phyloP scores from a whole-genome alignment of 2,888 invertebrate genomes.

The Trissolcus brochymenae region DNA sequence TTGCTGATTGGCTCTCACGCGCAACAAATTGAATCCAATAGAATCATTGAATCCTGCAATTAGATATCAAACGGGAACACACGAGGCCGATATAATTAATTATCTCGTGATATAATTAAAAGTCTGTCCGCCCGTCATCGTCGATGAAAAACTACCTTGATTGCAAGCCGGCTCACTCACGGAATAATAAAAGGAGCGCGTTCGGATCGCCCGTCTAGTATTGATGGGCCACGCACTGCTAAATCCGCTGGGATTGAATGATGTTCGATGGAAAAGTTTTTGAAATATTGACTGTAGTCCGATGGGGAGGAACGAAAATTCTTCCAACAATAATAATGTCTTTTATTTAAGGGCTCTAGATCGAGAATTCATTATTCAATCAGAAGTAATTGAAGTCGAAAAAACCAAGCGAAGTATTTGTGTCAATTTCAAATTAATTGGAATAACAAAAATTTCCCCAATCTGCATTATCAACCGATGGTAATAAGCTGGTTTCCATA shows the following conservation, averaged over 20 bases:
- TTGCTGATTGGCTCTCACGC: conserved; percentile 16
- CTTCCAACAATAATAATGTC: background rate
- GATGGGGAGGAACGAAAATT: background rate
- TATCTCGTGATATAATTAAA: conserved; percentile 5
- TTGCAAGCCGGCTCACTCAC: conserved; percentile 7
- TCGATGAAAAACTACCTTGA: conserved; percentile 20
- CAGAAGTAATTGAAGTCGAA: background rate
- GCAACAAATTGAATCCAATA: conserved; percentile 14
- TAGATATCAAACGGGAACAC: conserved; percentile 6
- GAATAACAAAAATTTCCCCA: background rate
- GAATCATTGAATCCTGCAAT: conserved; percentile 12
- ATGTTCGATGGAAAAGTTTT: conserved; percentile 11
- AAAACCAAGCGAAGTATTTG: background rate
- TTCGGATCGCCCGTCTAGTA: conserved; percentile 6
- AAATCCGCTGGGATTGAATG: conserved; percentile 21
- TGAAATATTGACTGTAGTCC: conserved; percentile 22
- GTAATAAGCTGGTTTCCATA: background rate
- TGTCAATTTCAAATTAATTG: background rate
- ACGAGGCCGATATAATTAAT: conserved; percentile 10
- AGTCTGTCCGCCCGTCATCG: background rate
- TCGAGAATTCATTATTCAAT: no score
- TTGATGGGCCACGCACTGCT: conserved; percentile 15
- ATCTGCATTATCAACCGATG: no score
- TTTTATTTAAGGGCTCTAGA: background rate
- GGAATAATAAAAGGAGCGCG: conserved; percentile 9